A percentile compares a stretch with the other conserved stretches of the same genome.
Evolutionary conservation across 2,113 vertebrate species (phyloP).

Genomic region (Hydrolagus affinis): DNA sequence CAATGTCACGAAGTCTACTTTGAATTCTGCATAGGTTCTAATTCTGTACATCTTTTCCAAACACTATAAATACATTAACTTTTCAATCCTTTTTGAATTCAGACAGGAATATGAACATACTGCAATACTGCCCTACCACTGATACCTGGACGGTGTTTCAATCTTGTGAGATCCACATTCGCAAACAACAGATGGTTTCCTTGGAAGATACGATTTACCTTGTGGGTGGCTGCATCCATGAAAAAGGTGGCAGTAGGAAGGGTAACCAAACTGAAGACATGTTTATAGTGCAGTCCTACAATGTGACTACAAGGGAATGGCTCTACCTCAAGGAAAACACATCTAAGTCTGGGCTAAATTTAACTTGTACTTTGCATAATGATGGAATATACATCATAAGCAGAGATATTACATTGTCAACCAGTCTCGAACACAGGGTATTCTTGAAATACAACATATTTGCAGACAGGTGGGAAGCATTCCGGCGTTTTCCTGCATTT

Average conservation of each 20-base stretch:
- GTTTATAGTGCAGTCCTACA: slow-evolving; percentile 83
- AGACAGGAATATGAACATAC: slow-evolving; percentile 82
- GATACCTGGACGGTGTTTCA: slow-evolving; percentile 76
- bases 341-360: slow-evolving; percentile 83
- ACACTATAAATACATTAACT: neutral
- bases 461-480: slow-evolving; percentile 73
- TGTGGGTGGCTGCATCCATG: slow-evolving; percentile 83
- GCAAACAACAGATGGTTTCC: slow-evolving; percentile 96
- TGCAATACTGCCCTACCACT: slow-evolving; percentile 76
- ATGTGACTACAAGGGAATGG: slow-evolving; percentile 72
- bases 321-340: slow-evolving; percentile 80
- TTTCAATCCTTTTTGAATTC: slow-evolving; percentile 27
- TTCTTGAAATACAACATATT: slow-evolving; percentile 92
- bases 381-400: slow-evolving; percentile 92
- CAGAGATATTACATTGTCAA: slow-evolving; percentile 72
- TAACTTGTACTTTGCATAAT: slow-evolving; percentile 85
- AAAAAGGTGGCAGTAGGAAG: slow-evolving; percentile 56
- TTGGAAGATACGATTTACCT: slow-evolving; percentile 89
- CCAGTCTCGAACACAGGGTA: slow-evolving; percentile 76
- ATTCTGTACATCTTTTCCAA: neutral
- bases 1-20: neutral
- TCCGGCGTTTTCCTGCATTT: slow-evolving; percentile 73
- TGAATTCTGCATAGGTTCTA: neutral
- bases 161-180: slow-evolving; percentile 71
- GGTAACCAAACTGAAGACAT: slow-evolving; percentile 72